Evolutionary conservation across 2,797 vertebrate species (phyloP).

Genomic region (Acanthurus lineatus): DNA sequence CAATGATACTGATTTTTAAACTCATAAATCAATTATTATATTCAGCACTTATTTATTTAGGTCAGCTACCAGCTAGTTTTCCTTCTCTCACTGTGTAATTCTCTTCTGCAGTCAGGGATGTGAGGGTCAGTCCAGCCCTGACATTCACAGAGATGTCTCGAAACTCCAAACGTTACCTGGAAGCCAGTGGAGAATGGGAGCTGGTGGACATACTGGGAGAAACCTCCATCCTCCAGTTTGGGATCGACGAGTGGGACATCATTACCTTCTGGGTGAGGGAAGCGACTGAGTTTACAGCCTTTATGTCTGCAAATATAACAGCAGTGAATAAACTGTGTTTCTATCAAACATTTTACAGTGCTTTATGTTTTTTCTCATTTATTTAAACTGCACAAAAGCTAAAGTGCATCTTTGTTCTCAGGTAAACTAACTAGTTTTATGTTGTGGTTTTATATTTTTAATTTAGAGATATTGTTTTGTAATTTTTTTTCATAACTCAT

Average conservation of each 20-base stretch:
- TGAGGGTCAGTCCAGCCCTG: slow-evolving; percentile 85
- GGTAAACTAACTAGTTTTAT: neutral
- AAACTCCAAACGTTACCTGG: slow-evolving; percentile 88
- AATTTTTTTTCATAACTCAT: too few relatives aligned
- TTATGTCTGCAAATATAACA: neutral
- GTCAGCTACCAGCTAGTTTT: neutral
- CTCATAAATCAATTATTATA: neutral
- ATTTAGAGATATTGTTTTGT: too few relatives aligned
- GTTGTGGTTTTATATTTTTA: neutral
- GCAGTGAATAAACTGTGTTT: neutral
- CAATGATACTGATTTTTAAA: neutral
- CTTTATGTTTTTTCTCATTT: neutral
- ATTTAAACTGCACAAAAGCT: neutral
- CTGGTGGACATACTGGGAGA: slow-evolving; percentile 85
- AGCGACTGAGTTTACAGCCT: neutral
- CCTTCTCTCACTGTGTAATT: neutral
- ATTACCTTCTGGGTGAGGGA: slow-evolving; percentile 88
- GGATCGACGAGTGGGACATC: slow-evolving; percentile 89
- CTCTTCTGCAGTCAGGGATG: slow-evolving; percentile 80
- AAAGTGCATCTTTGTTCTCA: too few relatives aligned
- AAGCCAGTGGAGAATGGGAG: slow-evolving; percentile 90
- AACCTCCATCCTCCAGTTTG: slow-evolving; percentile 84
- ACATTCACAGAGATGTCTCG: slow-evolving; percentile 85
- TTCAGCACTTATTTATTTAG: too few relatives aligned
- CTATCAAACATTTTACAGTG: neutral